Conservation (phyloP, 2,888 invertebrate species). For the Nudaria mundana region DNA sequence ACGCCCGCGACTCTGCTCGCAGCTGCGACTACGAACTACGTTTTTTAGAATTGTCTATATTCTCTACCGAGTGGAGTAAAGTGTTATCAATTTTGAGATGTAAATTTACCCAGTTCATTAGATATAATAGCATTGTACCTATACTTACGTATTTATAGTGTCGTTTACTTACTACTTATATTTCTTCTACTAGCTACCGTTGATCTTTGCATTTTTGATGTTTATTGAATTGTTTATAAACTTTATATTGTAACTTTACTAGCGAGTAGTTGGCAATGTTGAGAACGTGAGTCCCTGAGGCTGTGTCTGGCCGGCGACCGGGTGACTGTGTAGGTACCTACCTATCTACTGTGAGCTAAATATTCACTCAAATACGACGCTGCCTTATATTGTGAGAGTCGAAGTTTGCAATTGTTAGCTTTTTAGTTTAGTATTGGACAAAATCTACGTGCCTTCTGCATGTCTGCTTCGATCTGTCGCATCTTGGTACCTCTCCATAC, state of each 20-base stretch:
- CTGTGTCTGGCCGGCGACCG: too few relatives aligned
- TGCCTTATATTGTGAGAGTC: too few relatives aligned
- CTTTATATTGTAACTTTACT: constrained; percentile 42
- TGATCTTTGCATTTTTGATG: constrained; percentile 70
- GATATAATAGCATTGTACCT: constrained; percentile 33
- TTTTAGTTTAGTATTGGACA: too few relatives aligned
- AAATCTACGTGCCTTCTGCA: too few relatives aligned
- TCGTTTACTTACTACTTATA: too few relatives aligned
- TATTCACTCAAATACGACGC: too few relatives aligned
- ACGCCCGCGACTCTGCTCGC: constrained; percentile 15
- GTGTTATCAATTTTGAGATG: constrained; percentile 77
- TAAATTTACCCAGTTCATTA: constrained; percentile 75
- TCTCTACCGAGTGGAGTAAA: constrained; percentile 62
- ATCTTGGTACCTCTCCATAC: too few relatives aligned
- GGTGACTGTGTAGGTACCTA: too few relatives aligned
- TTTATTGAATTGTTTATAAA: constrained; percentile 63
- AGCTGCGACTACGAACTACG: constrained; percentile 28
- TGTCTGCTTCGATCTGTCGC: too few relatives aligned
- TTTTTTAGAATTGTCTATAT: constrained; percentile 67
- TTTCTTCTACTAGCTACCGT: constrained; percentile 68
- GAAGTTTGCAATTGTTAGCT: too few relatives aligned
- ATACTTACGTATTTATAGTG: constrained; percentile 61
- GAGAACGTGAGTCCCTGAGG: not conserved
- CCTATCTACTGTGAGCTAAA: too few relatives aligned
- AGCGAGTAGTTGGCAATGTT: constrained; percentile 12